These are phyloP conservation scores for Dilophus febrilis DNA, from an alignment of 2,888 invertebrate genomes.

Conservation along the genomic window DNA sequence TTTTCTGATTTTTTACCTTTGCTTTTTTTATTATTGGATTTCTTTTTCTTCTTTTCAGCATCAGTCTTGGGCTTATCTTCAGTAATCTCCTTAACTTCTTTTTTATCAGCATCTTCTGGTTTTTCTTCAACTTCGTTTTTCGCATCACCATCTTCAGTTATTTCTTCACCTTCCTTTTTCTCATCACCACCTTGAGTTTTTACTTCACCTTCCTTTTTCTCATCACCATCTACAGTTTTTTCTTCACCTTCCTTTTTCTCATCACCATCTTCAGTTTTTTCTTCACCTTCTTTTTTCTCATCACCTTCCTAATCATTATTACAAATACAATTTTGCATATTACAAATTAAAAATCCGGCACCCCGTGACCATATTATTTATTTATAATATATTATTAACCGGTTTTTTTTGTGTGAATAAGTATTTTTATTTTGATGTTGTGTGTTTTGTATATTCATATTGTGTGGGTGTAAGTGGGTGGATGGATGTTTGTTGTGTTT, in stretches of 20 bases:
- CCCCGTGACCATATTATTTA: too few relatives aligned
- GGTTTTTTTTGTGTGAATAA: too few relatives aligned
- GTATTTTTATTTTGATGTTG: too few relatives aligned
- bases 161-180: conserved; percentile 5
- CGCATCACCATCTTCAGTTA: conserved; percentile 2
- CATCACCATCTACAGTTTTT: conserved; percentile 2
- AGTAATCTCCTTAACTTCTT: conserved; percentile 3
- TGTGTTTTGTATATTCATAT: too few relatives aligned
- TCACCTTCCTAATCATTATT: conserved; percentile 6
- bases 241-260: conserved; percentile 19
- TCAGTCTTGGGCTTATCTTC: conserved; percentile 5
- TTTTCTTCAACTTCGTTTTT: conserved; percentile 8
- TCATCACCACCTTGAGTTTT: conserved; percentile 4
- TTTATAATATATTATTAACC: too few relatives aligned
- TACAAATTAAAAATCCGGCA: too few relatives aligned
- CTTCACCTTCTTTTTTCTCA: conserved; percentile 20
- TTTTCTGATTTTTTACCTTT: not conserved
- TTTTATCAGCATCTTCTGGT: conserved; percentile 8
- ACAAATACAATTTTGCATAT: too few relatives aligned
- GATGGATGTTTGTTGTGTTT: too few relatives aligned
- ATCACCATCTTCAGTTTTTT: conserved; percentile 15
- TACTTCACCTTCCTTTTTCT: not conserved
- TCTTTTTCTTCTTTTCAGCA: not conserved
- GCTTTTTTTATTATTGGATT: not conserved
- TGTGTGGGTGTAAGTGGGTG: too few relatives aligned